Percentiles rank a stretch among this genome's conserved stretches.
Evolutionary conservation across 2,113 vertebrate species (phyloP).

Genomic region (Periophthalmus modestus): DNA sequence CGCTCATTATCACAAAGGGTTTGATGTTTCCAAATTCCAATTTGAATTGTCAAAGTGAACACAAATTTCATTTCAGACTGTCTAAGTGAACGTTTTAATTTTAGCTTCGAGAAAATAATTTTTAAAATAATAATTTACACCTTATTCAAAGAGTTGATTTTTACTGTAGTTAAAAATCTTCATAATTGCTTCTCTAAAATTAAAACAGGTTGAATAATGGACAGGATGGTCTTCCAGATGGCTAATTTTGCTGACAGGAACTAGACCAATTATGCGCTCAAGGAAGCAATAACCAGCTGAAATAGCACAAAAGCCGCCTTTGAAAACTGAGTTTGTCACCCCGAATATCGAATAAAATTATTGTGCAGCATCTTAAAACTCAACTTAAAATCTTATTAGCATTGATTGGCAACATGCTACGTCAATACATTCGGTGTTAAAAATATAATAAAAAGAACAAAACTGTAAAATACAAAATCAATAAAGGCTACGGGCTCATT

Average conservation of each 20-base stretch:
- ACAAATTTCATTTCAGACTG: not conserved
- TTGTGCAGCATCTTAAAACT: not conserved
- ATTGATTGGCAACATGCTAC: not conserved
- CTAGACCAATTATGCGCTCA: not conserved
- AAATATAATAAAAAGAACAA: slow-evolving; percentile 6
- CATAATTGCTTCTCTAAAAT: not conserved
- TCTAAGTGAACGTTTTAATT: not conserved
- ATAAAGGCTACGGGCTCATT: not conserved
- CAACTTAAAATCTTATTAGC: not conserved
- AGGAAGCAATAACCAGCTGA: slow-evolving; percentile 2
- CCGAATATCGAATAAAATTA: not conserved
- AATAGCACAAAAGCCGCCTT: not conserved
- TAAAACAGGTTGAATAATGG: not conserved
- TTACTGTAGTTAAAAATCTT: not conserved
- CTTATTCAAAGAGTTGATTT: not conserved
- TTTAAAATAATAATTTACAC: not conserved
- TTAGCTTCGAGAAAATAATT: not conserved
- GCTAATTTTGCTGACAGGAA: not conserved
- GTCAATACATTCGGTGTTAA: not conserved
- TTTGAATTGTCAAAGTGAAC: not conserved
- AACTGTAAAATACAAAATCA: slow-evolving; percentile 6
- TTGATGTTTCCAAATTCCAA: not conserved
- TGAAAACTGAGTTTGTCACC: not conserved
- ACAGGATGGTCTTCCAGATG: not conserved
- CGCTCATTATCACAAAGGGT: not conserved